Conservation (phyloP, 2,797 vertebrate genomes). For the Anisognathus igniventris region DNA sequence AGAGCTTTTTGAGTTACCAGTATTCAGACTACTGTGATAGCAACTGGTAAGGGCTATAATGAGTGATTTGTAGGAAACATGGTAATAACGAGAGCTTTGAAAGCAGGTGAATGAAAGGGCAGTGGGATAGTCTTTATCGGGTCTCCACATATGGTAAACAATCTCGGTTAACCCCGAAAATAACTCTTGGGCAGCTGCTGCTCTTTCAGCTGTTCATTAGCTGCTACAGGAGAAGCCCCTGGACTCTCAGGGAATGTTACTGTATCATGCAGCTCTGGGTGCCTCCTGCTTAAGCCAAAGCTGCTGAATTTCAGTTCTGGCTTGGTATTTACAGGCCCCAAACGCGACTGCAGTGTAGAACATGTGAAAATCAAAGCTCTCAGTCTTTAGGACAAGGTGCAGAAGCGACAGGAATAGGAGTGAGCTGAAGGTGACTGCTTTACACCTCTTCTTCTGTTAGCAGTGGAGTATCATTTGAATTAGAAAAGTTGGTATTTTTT, state of each 20-base stretch:
- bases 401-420: not conserved
- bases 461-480: not conserved
- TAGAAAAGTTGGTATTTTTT: not conserved
- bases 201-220: not conserved
- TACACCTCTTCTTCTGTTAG: not conserved
- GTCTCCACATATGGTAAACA: not conserved
- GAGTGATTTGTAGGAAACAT: slow-evolving; percentile 40
- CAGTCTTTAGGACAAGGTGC: not conserved
- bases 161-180: not conserved
- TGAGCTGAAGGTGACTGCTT: not conserved
- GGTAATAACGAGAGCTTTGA: not conserved
- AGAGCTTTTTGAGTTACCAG: slow-evolving; percentile 9
- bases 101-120: slow-evolving; percentile 4
- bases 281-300: not conserved
- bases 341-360: not conserved
- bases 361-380: not conserved
- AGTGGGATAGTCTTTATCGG: not conserved
- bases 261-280: not conserved
- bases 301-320: not conserved
- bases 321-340: not conserved
- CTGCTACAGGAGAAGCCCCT: not conserved
- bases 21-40: slow-evolving; percentile 9
- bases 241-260: not conserved
- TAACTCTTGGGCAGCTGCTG: slow-evolving; percentile 9
- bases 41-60: slow-evolving; percentile 49